phyloP scores from a whole-genome alignment of 1,140 invertebrate species.

The Sitophilus oryzae region DNA sequence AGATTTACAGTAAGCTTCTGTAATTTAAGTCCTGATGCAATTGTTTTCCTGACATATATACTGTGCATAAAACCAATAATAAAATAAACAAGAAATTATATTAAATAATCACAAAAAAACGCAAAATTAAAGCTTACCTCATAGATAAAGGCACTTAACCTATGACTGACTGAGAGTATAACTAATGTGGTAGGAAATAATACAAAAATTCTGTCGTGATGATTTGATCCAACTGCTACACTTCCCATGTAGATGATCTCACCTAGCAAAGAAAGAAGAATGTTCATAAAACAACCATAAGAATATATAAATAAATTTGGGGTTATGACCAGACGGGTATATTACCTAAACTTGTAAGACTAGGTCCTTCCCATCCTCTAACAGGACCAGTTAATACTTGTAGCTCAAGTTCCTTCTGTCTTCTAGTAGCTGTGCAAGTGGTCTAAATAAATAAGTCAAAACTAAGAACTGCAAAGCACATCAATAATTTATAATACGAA shows the following conservation, averaged over 20 bases:
- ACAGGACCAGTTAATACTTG: constrained; percentile 90
- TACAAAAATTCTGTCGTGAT: constrained; percentile 86
- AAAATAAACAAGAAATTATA: no score
- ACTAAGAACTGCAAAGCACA: no score
- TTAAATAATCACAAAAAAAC: no score
- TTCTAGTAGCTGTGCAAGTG: constrained; percentile 72
- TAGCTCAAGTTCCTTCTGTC: constrained; percentile 94
- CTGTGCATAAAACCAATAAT: no score
- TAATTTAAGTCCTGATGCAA: no score
- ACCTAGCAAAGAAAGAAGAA: constrained; percentile 48
- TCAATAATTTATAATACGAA: no score
- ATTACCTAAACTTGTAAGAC: constrained; percentile 55
- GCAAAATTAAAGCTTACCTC: constrained; percentile 60
- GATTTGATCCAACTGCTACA: constrained; percentile 71
- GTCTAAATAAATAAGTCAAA: constrained; percentile 54
- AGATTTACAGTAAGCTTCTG: no score
- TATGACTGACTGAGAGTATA: constrained; percentile 83
- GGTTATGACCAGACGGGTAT: no score
- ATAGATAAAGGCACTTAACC: constrained; percentile 92
- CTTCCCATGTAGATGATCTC: constrained; percentile 82
- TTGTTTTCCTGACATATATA: no score
- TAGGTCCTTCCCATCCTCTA: constrained; percentile 93
- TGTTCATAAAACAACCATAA: not conserved
- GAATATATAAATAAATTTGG: no score
- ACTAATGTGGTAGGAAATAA: constrained; percentile 82